Evolutionary conservation across 2,797 vertebrate species (phyloP), one percentile per base, ranked within the genome.

Genomic region (Miichthys miiuy): DNA sequence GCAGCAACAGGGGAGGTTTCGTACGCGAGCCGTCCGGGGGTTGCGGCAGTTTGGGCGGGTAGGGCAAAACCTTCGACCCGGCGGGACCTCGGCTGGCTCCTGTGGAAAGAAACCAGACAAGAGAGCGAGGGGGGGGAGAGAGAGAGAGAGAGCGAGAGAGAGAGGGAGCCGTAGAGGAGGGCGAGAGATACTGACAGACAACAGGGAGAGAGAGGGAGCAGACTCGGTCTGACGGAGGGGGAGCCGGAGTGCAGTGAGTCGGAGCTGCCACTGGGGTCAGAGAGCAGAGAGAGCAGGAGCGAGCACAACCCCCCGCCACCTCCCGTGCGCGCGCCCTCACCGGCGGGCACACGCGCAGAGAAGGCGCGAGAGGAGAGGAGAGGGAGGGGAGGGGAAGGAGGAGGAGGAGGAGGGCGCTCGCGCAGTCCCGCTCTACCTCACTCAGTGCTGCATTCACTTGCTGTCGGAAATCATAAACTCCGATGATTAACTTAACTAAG

Each of bases 31-130:
- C 88, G 87, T 91, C 91, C 90, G 84, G 88, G 90, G 87, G 88
- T 89, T 88, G 91, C 81, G 38, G 92, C 80, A 90, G 93, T 93
- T 91, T 92, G 94, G 87, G 95, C 93, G 92, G 93, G 92, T 89
- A 94, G 97, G 97, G 96, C 96, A 96, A 95, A 96, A 97, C 96
- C 96, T 97, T 96, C 96, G 97, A 98, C 97, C 97, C 96, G 92
- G 91, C 89, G 95, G 95, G 96, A 96, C 95, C 96, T 94, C 94
- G 92, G 93, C 93, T 92, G 93, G 94, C 94, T 89, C 88, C 88
- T 87, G 92, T 89, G 91, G 90, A 91, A 87, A 91, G 88, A 91
- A 93, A 90, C 89, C 91, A 90, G 91, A 87, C 84, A 84, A 81
- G 86, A 83, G 81, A 73, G 78, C 84, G 87, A 57, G 60, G 57